Percentiles rank a stretch among this genome's conserved stretches.
phyloP scores from a whole-genome alignment of 2,797 vertebrate species.

The Corythornis leucogaster region DNA sequence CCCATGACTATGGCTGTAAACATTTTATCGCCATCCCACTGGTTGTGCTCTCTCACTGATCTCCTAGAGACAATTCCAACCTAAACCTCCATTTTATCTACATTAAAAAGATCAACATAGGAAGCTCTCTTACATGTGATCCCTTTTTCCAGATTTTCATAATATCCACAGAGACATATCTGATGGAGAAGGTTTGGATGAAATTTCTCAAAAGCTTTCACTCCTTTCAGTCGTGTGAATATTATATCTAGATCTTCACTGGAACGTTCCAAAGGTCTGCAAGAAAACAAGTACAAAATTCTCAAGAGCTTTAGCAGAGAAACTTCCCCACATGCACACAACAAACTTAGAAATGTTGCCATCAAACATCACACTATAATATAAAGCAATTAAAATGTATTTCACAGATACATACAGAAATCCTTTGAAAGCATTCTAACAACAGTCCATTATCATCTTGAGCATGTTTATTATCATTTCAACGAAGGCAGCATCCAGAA shows the following conservation, averaged over 20 bases:
- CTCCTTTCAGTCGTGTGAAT: slow-evolving; percentile 89
- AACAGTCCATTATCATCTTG: not conserved
- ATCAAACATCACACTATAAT: not conserved
- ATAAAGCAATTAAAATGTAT: not conserved
- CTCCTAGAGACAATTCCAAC: not conserved
- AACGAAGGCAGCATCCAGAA: not conserved
- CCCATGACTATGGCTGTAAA: not conserved
- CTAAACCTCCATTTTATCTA: not conserved
- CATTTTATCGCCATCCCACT: not conserved
- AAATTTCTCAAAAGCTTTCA: slow-evolving; percentile 95
- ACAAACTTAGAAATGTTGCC: not conserved
- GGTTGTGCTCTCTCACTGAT: not conserved
- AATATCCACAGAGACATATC: slow-evolving; percentile 94
- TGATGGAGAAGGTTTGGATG: slow-evolving; percentile 92
- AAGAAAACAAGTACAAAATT: slow-evolving; percentile 27
- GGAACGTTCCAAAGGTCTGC: slow-evolving; percentile 92
- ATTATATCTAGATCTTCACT: slow-evolving; percentile 96
- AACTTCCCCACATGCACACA: not conserved
- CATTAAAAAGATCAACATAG: not conserved
- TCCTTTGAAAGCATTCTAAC: not conserved
- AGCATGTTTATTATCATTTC: not conserved
- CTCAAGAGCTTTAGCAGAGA: not conserved
- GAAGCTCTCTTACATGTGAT: slow-evolving; percentile 89
- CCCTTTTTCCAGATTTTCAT: slow-evolving; percentile 94
- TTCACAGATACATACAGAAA: not conserved